Conservation (phyloP, 1,140 invertebrate species). For the Protaetia brevitarsis region DNA sequence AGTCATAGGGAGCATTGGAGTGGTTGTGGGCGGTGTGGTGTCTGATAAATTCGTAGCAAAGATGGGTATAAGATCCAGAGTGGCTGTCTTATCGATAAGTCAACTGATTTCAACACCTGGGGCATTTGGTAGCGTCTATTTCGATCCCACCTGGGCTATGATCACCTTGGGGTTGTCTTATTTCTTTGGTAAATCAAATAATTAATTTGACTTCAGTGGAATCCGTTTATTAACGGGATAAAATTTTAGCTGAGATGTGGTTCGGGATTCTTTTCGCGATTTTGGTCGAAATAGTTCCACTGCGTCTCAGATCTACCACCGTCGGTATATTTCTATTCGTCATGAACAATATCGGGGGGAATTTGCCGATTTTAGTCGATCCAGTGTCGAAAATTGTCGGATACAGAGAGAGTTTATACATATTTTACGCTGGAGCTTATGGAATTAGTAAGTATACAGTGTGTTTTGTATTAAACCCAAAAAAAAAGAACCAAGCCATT, state of each 20-base stretch:
- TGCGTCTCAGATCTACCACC: slow-evolving; percentile 75
- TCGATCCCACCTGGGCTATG: slow-evolving; percentile 80
- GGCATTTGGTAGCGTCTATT: slow-evolving; percentile 84
- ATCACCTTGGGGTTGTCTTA: slow-evolving; percentile 80
- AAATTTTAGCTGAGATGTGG: slow-evolving; percentile 95
- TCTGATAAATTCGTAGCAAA: slow-evolving; percentile 87
- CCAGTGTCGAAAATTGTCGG: slow-evolving; percentile 75
- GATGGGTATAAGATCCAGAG: slow-evolving; percentile 80
- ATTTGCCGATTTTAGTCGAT: slow-evolving; percentile 82
- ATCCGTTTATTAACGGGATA: too few relatives aligned
- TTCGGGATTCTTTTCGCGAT: slow-evolving; percentile 88
- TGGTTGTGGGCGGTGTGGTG: slow-evolving; percentile 81
- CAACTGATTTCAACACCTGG: slow-evolving; percentile 84
- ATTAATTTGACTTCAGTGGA: too few relatives aligned
- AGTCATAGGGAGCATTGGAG: slow-evolving; percentile 81
- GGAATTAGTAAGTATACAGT: slow-evolving; percentile 75
- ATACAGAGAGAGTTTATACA: slow-evolving; percentile 78
- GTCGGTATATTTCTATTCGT: slow-evolving; percentile 85
- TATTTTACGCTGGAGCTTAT: slow-evolving; percentile 84
- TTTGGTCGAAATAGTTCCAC: slow-evolving; percentile 81
- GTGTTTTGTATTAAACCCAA: too few relatives aligned
- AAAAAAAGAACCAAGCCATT: too few relatives aligned
- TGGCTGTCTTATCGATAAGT: slow-evolving; percentile 78
- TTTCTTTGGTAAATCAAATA: slow-evolving; percentile 71
- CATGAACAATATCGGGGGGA: slow-evolving; percentile 93